A percentile compares a stretch with the other conserved stretches of the same genome.
phyloP scores from a whole-genome alignment of 2,113 vertebrate species.

The Ovibos moschatus region DNA sequence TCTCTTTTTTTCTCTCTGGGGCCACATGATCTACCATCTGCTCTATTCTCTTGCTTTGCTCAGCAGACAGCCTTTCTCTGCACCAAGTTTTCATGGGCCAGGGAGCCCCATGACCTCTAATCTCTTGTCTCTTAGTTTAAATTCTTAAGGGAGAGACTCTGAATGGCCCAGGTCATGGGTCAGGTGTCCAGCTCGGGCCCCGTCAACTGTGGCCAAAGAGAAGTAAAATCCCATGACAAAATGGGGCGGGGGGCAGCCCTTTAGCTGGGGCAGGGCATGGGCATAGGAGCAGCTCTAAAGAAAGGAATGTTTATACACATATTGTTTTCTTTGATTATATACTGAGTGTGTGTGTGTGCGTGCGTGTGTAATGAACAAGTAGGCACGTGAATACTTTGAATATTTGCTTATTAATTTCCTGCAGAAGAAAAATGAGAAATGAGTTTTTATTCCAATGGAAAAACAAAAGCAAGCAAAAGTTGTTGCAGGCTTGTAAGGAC shows the following conservation, averaged over 20 bases:
- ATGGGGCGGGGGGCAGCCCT: not conserved
- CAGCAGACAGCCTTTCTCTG: conserved; percentile 45
- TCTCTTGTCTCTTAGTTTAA: conserved; percentile 34
- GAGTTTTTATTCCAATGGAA: not conserved
- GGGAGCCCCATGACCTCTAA: conserved; percentile 52
- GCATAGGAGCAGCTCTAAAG: not conserved
- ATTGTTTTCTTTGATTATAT: not conserved
- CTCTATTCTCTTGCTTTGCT: conserved; percentile 52
- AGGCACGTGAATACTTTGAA: not conserved
- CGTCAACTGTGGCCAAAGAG: not conserved
- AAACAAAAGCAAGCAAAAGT: conserved; percentile 53
- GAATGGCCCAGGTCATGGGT: conserved; percentile 32
- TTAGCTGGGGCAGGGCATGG: not conserved
- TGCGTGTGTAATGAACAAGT: not conserved
- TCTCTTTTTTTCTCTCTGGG: conserved; percentile 50
- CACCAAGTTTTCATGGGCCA: conserved; percentile 64
- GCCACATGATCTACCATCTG: conserved; percentile 74
- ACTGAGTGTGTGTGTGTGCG: fast-evolving
- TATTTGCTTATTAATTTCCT: not conserved
- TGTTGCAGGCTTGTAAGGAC: conserved; percentile 63
- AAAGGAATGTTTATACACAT: not conserved
- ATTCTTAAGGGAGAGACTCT: conserved; percentile 35
- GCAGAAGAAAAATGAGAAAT: conserved; percentile 27
- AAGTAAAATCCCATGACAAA: not conserved
- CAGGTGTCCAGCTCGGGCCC: not conserved